A percentile compares a stretch with the other conserved stretches of the same genome.
phyloP scores from a whole-genome alignment of 2,113 vertebrate genomes.

The Megaptera novaeangliae region DNA sequence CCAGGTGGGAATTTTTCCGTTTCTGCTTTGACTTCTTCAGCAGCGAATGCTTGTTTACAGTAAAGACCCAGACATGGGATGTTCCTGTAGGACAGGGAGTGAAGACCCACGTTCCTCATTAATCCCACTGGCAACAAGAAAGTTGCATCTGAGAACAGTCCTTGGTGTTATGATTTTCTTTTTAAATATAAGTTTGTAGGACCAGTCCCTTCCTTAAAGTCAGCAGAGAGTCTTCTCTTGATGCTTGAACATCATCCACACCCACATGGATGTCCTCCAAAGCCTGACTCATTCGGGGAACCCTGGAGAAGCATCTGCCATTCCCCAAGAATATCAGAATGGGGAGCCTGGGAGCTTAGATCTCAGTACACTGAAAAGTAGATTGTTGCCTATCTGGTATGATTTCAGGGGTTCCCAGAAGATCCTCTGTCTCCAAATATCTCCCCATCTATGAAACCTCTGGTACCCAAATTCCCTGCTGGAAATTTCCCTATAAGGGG shows the following conservation, averaged over 20 bases:
- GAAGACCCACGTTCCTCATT: background rate
- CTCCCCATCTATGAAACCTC: background rate
- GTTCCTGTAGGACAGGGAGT: background rate
- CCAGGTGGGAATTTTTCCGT: background rate
- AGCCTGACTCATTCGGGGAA: background rate
- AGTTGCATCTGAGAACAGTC: background rate
- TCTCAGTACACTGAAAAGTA: background rate
- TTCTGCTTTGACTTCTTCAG: background rate
- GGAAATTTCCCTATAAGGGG: background rate
- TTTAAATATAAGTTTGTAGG: background rate
- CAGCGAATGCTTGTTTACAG: background rate
- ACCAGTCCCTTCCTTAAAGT: background rate
- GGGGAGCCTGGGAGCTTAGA: background rate
- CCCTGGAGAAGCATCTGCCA: background rate
- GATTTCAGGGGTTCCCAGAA: background rate
- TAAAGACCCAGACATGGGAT: background rate
- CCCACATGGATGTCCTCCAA: background rate
- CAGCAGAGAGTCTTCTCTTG: background rate
- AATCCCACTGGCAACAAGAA: background rate
- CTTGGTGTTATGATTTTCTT: background rate
- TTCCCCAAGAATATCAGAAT: background rate
- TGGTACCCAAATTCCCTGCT: background rate
- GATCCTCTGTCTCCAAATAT: background rate
- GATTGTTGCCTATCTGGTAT: background rate
- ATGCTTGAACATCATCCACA: background rate